Evolutionary conservation across 1,140 invertebrate species (phyloP).

Genomic region (Hycleus cichorii): DNA sequence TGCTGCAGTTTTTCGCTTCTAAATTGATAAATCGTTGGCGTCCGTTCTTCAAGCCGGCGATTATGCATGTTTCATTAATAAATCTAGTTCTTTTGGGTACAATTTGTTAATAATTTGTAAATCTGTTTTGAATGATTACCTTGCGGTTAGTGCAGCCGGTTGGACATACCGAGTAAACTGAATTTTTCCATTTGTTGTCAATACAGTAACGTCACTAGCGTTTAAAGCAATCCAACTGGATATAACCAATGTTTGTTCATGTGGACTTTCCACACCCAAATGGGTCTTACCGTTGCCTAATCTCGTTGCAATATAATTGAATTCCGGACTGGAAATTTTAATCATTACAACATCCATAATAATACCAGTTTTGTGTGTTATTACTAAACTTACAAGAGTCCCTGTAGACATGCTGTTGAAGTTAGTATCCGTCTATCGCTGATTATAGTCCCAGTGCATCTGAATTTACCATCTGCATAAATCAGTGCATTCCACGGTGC

Average conservation of each 20-base stretch:
- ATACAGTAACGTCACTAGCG: conserved; percentile 47
- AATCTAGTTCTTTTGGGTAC: background rate
- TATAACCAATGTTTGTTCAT: conserved; percentile 58
- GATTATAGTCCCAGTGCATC: conserved; percentile 53
- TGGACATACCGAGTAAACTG: conserved; percentile 54
- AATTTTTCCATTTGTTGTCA: conserved; percentile 50
- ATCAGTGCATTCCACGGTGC: conserved; percentile 65
- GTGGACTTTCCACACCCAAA: conserved; percentile 49
- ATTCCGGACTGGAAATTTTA: conserved; percentile 45
- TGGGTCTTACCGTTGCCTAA: conserved; percentile 56
- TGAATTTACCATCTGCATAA: conserved; percentile 56
- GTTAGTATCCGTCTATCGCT: background rate
- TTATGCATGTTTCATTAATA: too few species aligned
- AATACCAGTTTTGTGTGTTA: background rate
- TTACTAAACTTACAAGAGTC: background rate
- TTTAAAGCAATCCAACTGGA: conserved; percentile 47
- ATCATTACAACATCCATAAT: background rate
- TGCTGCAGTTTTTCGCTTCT: conserved; percentile 40
- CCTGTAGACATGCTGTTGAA: background rate
- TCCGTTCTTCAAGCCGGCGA: background rate
- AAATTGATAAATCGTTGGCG: conserved; percentile 16
- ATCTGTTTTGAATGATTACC: conserved; percentile 30
- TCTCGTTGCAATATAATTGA: conserved; percentile 50
- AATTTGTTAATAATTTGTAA: background rate
- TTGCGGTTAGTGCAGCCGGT: conserved; percentile 45